Base-by-base conservation (phyloP, 2,113 vertebrate species). In the Neoarius graeffei region DNA sequence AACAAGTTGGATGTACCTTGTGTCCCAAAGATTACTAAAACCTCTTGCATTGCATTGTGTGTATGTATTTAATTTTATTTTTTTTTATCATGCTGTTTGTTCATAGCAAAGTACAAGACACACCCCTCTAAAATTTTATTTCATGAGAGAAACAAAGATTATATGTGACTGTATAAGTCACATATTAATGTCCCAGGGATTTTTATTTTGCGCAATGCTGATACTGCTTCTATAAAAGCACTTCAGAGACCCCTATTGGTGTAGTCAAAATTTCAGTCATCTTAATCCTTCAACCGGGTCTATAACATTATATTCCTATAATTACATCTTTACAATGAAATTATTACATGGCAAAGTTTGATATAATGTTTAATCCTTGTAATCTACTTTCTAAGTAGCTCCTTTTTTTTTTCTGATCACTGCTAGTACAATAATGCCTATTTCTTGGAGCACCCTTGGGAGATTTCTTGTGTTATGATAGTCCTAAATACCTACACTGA, bases 231-330 rank as follows among this genome's bases (percentile, higher is more conserved):
- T 80, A 9, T 27, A 56, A 27, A 54, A 80, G 76, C 14, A 27
- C 52, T 80, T 56, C 52, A 80, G 76, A 80, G 76, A 80, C 76
- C 52, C 76, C 76, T 80, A 56, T 9, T 80, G 52, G 76, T 56
- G 17, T 56, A 80, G 52, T 17, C 6, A 56, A 80, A 80, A 54
- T 56, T 19, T 19, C 25, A 56, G 50, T 27, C 25, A 80, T 80
- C 76, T 57, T 27, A 80, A 80, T 79, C 76, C n/a, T n/a, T 27
- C 52, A 80, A 80, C 76, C 52, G 30, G 27, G 52, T 80, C 52
- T 80, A n/a, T 57, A 80, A 57, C 52, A 80, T 9, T 9, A 0
- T 56, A 80, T 62, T 19, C 20, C 80, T 82, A 30, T 62, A 82
- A 62, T 48, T 42, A 62, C 80, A 48, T 48, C 27, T 27, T 11